phyloP scores from a whole-genome alignment of 2,888 invertebrate genomes.

The Drosophila cyrtoloma region DNA sequence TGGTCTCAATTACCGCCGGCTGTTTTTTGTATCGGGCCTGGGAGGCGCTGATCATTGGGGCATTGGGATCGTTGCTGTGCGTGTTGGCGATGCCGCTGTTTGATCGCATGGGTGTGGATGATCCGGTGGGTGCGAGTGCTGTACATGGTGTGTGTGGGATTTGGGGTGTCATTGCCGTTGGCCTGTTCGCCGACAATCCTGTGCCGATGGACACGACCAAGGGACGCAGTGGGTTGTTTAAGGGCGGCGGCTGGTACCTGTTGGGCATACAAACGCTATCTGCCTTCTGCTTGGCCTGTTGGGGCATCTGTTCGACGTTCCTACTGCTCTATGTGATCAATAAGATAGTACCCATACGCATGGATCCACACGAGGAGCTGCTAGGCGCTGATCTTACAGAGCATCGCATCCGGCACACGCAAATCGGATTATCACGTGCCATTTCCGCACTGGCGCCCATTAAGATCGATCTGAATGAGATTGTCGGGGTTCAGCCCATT shows the following conservation, averaged over 20 bases:
- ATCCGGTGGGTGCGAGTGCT: slow-evolving; percentile 95
- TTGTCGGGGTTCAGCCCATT: slow-evolving; percentile 83
- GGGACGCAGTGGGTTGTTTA: slow-evolving; percentile 90
- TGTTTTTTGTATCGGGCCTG: slow-evolving; percentile 94
- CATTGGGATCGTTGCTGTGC: slow-evolving; percentile 91
- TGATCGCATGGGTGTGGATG: slow-evolving; percentile 91
- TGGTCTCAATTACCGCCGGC: slow-evolving; percentile 95
- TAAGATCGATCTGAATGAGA: slow-evolving; percentile 86
- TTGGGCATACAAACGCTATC: slow-evolving; percentile 93
- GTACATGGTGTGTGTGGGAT: slow-evolving; percentile 93
- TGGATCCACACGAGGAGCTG: slow-evolving; percentile 94
- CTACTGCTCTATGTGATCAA: slow-evolving; percentile 92
- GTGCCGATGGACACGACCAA: slow-evolving; percentile 92
- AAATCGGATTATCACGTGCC: slow-evolving; percentile 90
- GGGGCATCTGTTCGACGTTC: slow-evolving; percentile 91
- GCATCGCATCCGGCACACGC: slow-evolving; percentile 91
- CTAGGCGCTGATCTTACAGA: slow-evolving; percentile 96
- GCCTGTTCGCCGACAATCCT: slow-evolving; percentile 95
- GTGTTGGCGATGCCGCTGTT: slow-evolving; percentile 90
- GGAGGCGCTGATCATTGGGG: slow-evolving; percentile 94
- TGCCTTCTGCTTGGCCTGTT: slow-evolving; percentile 89
- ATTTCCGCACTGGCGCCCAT: slow-evolving; percentile 90
- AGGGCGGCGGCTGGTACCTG: slow-evolving; percentile 95
- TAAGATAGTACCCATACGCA: slow-evolving; percentile 92
- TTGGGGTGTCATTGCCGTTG: slow-evolving; percentile 91